Base-by-base conservation (phyloP, 1,140 invertebrate species). In the Drosophila lini region DNA sequence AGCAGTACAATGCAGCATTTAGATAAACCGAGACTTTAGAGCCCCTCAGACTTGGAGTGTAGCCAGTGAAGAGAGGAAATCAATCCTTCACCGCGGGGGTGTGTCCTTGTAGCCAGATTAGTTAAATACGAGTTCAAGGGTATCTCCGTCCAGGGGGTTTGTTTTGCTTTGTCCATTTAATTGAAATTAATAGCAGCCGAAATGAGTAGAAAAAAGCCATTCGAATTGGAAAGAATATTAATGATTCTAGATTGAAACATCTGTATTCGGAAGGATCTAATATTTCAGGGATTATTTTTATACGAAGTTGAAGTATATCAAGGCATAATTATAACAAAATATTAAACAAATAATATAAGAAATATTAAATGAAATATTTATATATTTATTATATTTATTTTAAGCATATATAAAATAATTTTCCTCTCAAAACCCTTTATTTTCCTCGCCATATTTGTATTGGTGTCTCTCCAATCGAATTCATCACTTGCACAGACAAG, bases 1-100 rank as follows among this genome's bases (percentile, higher is more conserved):
- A 88, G 78, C 57, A 75, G 62, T 63, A 89, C 84, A 89, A 89
- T 89, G 80, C 52, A 73, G 81, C 84, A 89, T 89, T 89, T 89
- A 89, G 78, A 89, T 89, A 88, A 89, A 89, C 77, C 79, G 68
- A 67, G 63, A 74, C 74, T 67, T 83, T 70, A 64, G 60, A 86
- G 83, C 62, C 80, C 76, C 77, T 71, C 68, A 50, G 69, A 57
- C 67, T 61, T 52, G 34, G 32, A 34, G 32, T 34, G 32, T 34
- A 22, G 10, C 15, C 28, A 16, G 45, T 11, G 16, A 22, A 22
- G 36, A 22, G 22, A 36, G 22, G 70, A 56, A 71, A 74, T 75
- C 71, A 74, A 75, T 74, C 71, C 69, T 74, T 75, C 41, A n/a
- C 38, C 56, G 41, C 36, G 41, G 59, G 31, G 57, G 44, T 71